These are phyloP conservation scores for Probaryconus sp. DNA, from an alignment of 1,140 invertebrate genomes.

Conservation along the genomic window DNA sequence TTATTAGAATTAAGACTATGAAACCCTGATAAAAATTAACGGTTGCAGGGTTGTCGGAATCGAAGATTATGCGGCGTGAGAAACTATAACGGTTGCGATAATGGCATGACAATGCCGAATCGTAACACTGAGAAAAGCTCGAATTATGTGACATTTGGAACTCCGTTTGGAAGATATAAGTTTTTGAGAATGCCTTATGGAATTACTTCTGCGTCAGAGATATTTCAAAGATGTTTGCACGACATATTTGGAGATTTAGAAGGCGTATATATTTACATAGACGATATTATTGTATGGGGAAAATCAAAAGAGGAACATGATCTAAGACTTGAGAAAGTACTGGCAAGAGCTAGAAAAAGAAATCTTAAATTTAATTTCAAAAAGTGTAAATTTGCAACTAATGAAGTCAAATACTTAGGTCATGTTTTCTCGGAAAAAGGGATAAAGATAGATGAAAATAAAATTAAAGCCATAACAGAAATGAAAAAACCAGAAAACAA, in stretches of 20 bases:
- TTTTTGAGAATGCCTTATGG: constrained; percentile 68
- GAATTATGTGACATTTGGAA: constrained; percentile 70
- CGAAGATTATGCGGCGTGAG: no score
- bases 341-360: constrained; percentile 48
- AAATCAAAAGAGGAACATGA: constrained; percentile 62
- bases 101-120: no score
- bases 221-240: constrained; percentile 71
- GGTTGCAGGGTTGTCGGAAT: no score
- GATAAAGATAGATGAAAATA: constrained; percentile 51
- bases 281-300: constrained; percentile 70
- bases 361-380: constrained; percentile 59
- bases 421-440: constrained; percentile 59
- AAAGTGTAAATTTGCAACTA: constrained; percentile 63
- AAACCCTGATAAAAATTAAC: no score
- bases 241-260: constrained; percentile 59
- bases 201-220: constrained; percentile 66
- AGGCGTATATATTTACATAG: constrained; percentile 62
- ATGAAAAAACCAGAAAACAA: constrained; percentile 34
- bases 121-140: constrained; percentile 54
- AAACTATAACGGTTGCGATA: no score
- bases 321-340: constrained; percentile 51
- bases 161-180: constrained; percentile 65
- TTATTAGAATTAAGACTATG: no score
- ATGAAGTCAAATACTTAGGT: constrained; percentile 62
- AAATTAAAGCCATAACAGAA: constrained; percentile 55